These are phyloP conservation scores for Pseudorectes ferrugineus DNA, from an alignment of 2,113 vertebrate genomes.

Conservation along the genomic window DNA sequence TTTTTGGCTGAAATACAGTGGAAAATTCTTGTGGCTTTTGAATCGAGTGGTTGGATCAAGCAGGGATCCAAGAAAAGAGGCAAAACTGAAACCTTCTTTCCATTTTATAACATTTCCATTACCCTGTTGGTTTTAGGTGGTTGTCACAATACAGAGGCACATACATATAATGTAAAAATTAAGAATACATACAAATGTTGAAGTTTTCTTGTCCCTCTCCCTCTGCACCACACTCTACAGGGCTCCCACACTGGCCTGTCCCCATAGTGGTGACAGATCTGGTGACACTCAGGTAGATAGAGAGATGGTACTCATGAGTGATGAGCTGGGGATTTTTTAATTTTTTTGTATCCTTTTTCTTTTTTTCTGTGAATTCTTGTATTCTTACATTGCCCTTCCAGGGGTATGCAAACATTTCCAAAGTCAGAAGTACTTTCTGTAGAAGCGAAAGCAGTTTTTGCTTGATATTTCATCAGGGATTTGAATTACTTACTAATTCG, in stretches of 20 bases:
- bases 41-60: not conserved
- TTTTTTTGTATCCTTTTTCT: not conserved
- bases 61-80: not conserved
- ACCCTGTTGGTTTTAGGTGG: not conserved
- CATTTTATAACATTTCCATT: not conserved
- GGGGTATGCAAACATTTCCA: not conserved
- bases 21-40: conserved; percentile 20
- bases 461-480: conserved; percentile 42
- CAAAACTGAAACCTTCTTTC: conserved; percentile 4
- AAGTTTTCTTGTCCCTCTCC: not conserved
- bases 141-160: not conserved
- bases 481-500: conserved; percentile 67
- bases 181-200: not conserved
- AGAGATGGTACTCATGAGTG: not conserved
- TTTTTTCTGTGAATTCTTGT: not conserved
- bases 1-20: conserved; percentile 1
- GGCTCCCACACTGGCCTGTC: not conserved
- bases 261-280: not conserved
- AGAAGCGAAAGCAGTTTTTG: conserved; percentile 37
- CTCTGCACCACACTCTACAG: fast-evolving
- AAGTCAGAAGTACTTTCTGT: conserved; percentile 3
- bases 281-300: not conserved
- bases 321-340: not conserved
- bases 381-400: not conserved
- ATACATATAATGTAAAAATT: not conserved